Evolutionary conservation across 1,140 invertebrate species (phyloP), one percentile per base, ranked within the genome.

Genomic region (Papilio dardanus): DNA sequence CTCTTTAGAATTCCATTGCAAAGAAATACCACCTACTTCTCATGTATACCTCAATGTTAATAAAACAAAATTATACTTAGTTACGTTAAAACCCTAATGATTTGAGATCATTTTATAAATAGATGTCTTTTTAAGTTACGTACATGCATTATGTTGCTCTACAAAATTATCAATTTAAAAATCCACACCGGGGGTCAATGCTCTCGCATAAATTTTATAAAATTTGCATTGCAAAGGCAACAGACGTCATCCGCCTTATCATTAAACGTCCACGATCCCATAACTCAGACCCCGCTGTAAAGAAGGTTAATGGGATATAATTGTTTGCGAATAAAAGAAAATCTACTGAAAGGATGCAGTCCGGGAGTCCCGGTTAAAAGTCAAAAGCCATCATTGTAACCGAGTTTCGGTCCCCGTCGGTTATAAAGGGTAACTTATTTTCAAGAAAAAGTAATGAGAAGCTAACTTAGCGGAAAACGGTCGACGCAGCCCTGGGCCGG

Each of bases 391-490:
- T 86, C 84, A 84, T 86, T 86, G 87, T 90, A 87, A 88, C 87
- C 88, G 84, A 90, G 84, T 89, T 89, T 86, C 80, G 81, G 81
- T 82, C 81, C 78, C 82, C 77, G 77, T 80, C 79, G 81, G 79
- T 84, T 88, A 84, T 88, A 83, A 88, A 89, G 86, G 85, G 84
- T 87, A 89, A 91, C 86, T 88, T 86, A 83, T 86, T 88, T 89
- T 89, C 84, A 89, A 90, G 87, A 86, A 82, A 86, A 89, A 86
- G 84, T 91, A 91, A 92, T 89, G 88, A 90, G 89, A 92, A 88
- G 87, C 83, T 88, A 92, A 90, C 88, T 86, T 86, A 84, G 88
- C 88, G 88, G 86, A 92, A 92, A 91, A 90, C 79, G 86, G 84
- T 87, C 77, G 82, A 76, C 78, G 81, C 76, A 76, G 78, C 79